Evolutionary conservation across 1,140 invertebrate genomes (phyloP), one percentile per base, ranked within the genome.

Genomic region (Globodera ellingtonae): DNA sequence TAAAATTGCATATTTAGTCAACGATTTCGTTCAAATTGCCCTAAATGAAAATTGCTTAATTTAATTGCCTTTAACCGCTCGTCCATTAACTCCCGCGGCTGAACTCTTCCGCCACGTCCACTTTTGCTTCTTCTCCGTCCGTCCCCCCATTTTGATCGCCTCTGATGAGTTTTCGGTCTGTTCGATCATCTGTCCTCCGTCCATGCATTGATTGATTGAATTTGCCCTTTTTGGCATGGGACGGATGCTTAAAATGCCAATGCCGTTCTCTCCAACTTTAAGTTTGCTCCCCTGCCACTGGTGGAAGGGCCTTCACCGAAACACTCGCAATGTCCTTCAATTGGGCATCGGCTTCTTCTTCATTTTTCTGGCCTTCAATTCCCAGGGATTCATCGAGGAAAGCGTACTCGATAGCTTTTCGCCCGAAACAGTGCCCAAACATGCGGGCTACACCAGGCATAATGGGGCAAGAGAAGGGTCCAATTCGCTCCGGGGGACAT

Each of bases 241-340:
- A 35, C 35, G 35, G 35, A 18, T 62, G 13, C 15, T n/a, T 10
- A 18, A 4, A 52, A 7, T 52, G 50, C 56, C 56, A 52, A 7
- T 52, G 50, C 56, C 56, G 10, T 5, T 13, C 2, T 18, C 18
- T 6, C 56, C 56, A 10, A 62, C 18, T 62, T 9, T 70, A 44
- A 70, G 67, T n/a, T 70, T 21, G 8, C 3, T 69, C 66, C n/a
- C n/a, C 21, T 69, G 67, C 24, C 67, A 62, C 56, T 62, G 56
- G 10, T 18, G 24, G 74, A 46, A 81, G 50, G 48, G 74, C 48
- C 4, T 97, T 91, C 98, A 98, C 73, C 46, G 24, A 15, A 72
- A 86, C 8, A 86, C 85, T 3, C 47, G 73, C 44, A 86, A 86
- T 84, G 86, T 86, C 15, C 9, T 83, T 44, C 85, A 86, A 72